Percentiles rank a stretch among this genome's conserved stretches.
Evolutionary conservation across 1,140 invertebrate genomes (phyloP).

Genomic region (Cydia strobilella): DNA sequence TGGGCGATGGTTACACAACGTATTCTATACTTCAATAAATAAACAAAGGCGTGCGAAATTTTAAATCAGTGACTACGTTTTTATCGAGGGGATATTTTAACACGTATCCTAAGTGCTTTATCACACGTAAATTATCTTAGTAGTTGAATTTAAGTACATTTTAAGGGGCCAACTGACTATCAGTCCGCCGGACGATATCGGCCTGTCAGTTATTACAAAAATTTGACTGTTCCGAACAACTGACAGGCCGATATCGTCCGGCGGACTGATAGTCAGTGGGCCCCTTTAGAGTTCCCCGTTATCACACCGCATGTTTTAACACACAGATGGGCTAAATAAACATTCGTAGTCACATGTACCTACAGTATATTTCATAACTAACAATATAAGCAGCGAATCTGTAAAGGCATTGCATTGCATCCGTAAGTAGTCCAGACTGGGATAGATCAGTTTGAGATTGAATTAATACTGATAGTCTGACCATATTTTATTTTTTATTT

Average conservation of each 20-base stretch:
- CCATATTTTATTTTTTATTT: neutral
- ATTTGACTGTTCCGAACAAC: no score
- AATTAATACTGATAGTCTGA: constrained; percentile 21
- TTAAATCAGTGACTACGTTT: constrained; percentile 34
- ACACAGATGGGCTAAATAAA: neutral
- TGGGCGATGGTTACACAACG: no score
- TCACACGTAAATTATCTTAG: constrained; percentile 55
- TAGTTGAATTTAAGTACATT: constrained; percentile 37
- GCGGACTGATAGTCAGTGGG: no score
- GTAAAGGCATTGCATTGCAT: constrained; percentile 9
- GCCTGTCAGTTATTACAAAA: no score
- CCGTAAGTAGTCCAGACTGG: constrained; percentile 15
- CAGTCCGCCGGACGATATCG: no score
- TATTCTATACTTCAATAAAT: constrained; percentile 30
- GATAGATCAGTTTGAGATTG: constrained; percentile 31
- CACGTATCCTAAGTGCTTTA: constrained; percentile 48
- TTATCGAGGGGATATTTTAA: constrained; percentile 33
- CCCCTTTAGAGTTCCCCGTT: constrained; percentile 1
- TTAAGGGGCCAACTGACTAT: no score
- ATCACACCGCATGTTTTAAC: constrained; percentile 1
- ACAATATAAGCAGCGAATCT: constrained; percentile 23
- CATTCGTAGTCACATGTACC: constrained; percentile 15
- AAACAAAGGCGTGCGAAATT: constrained; percentile 21
- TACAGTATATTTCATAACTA: constrained; percentile 11
- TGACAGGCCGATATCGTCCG: no score